Evolutionary conservation across 2,888 invertebrate genomes (phyloP).

Genomic region (Bimastos eiseni): DNA sequence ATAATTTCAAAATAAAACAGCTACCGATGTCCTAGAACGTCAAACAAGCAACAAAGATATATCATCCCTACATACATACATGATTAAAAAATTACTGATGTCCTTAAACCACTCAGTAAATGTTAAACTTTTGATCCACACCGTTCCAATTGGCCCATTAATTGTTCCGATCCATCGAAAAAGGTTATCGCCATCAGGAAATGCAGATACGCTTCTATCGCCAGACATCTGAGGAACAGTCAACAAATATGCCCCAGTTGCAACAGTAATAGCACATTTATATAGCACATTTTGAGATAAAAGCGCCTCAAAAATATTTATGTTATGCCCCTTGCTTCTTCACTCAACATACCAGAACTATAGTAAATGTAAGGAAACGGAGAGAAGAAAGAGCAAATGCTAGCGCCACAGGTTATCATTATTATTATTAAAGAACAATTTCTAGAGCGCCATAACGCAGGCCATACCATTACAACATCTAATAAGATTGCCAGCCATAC

Average conservation of each 20-base stretch:
- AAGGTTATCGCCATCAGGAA: slow-evolving; percentile 92
- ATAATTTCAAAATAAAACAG: too few species aligned
- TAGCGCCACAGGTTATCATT: not conserved
- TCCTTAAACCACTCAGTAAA: not conserved
- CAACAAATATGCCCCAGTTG: not conserved
- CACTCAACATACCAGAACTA: not conserved
- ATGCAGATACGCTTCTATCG: slow-evolving; percentile 90
- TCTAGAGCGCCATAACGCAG: too few species aligned
- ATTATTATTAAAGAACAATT: too few species aligned
- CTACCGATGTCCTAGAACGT: too few species aligned
- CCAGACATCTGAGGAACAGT: slow-evolving; percentile 69
- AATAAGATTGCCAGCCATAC: too few species aligned
- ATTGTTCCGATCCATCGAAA: slow-evolving; percentile 98
- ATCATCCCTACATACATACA: too few species aligned
- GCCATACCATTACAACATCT: too few species aligned
- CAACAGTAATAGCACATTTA: not conserved
- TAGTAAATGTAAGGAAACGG: not conserved
- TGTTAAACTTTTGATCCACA: slow-evolving; percentile 49
- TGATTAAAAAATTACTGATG: not conserved
- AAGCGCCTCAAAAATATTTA: not conserved
- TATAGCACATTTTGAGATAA: not conserved
- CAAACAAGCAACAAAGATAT: too few species aligned
- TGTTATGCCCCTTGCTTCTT: too few species aligned
- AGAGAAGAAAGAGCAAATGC: not conserved
- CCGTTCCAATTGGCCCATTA: slow-evolving; percentile 83